phyloP scores from a whole-genome alignment of 2,797 vertebrate genomes.

The Cercopithecus hamlyni region DNA sequence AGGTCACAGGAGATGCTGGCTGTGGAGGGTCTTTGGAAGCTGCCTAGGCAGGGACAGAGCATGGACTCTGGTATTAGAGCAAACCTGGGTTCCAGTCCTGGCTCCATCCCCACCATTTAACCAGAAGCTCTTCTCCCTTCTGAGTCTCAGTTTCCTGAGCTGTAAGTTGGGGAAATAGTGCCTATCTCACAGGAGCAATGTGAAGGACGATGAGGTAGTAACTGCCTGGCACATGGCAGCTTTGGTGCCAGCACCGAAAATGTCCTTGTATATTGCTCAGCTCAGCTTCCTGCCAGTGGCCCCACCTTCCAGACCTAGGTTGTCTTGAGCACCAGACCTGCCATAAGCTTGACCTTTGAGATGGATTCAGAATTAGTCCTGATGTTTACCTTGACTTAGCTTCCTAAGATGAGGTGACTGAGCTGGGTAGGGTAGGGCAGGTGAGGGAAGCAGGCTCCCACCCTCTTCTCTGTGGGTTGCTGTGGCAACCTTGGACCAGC shows the following conservation, averaged over 20 bases:
- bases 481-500: background rate
- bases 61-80: background rate
- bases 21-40: background rate
- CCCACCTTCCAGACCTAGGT: background rate
- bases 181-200: background rate
- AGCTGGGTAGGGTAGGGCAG: background rate
- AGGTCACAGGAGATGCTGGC: background rate
- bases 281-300: background rate
- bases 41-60: background rate
- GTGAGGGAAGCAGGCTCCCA: background rate
- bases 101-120: background rate
- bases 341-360: constrained; percentile 61
- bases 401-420: constrained; percentile 56
- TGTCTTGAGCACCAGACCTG: background rate
- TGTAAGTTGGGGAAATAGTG: background rate
- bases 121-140: background rate
- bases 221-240: background rate
- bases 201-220: background rate
- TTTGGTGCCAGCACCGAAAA: background rate
- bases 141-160: background rate
- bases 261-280: background rate
- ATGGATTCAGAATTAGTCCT: background rate
- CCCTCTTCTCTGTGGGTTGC: background rate
- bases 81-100: background rate
- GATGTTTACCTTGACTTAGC: constrained; percentile 60